Evolutionary conservation across 2,113 vertebrate species (phyloP), one percentile per base, ranked within the genome.

Genomic region (Engraulis encrasicolus): DNA sequence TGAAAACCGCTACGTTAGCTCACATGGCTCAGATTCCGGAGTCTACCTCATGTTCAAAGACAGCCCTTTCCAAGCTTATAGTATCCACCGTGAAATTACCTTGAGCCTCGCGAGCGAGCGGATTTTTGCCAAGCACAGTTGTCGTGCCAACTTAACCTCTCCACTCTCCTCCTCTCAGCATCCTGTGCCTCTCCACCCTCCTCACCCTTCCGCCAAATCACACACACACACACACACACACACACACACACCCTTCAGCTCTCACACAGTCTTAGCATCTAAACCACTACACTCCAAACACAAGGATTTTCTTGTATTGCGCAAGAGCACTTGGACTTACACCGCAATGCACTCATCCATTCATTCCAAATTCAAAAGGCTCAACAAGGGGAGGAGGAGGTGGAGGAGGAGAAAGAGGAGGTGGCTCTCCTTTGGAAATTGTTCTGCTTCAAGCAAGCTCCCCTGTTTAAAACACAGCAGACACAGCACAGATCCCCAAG

Each of bases 341-440:
- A 86, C 83, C 38, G 50, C 54, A 88, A 86, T 82, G 38, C 20
- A 31, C 61, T 74, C 74, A n/a, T 78, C 80, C 83, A 82, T 83
- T 83, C 18, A 38, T 40, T 31, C 49, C 79, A 84, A 84, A 81
- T 37, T 50, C 66, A n/a, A 20, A 31, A 82, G 74, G 48, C 27
- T 66, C 9, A 38, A n/a, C n/a, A 5, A 5, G 9, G 3, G 23
- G 61, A 82, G 37, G 36, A 36, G 14, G 34, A n/a, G n/a, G n/a
- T n/a, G n/a, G n/a, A n/a, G n/a, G n/a, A n/a, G n/a, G n/a, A n/a
- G n/a, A n/a, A n/a, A 5, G 9, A 9, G 23, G 61, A 82, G 37
- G 36, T 49, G 14, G 34, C 50, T 58, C 50, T 52, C 23, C 20
- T 6, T 58, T 74, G 23, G 1, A 36, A 74, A 74, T 23, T 74